A percentile compares a stretch with the other conserved stretches of the same genome.
phyloP scores from a whole-genome alignment of 2,797 vertebrate species.

The Sebastes variabilis region DNA sequence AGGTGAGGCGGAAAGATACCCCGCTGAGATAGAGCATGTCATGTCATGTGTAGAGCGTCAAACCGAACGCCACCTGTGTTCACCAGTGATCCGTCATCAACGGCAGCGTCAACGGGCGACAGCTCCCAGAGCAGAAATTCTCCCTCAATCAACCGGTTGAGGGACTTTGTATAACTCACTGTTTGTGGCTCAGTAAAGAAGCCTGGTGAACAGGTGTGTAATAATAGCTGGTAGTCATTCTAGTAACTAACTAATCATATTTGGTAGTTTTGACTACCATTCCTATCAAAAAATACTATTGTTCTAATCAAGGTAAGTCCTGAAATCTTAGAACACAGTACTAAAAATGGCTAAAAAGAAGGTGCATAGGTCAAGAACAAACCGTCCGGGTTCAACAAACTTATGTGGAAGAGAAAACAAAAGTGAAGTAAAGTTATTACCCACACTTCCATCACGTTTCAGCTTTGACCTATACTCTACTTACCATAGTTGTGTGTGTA shows the following conservation, averaged over 20 bases:
- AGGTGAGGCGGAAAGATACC: constrained; percentile 6
- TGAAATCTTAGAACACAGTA: too few species aligned
- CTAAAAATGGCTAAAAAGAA: too few species aligned
- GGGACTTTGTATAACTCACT: neutral
- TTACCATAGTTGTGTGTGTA: neutral
- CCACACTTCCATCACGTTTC: neutral
- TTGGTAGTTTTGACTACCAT: too few species aligned
- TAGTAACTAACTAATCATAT: too few species aligned
- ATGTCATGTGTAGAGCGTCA: constrained; percentile 2
- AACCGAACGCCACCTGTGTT: neutral
- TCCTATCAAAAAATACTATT: too few species aligned
- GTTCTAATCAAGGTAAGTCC: too few species aligned
- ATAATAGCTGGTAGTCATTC: neutral
- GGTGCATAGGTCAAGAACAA: neutral
- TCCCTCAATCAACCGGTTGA: constrained; percentile 16
- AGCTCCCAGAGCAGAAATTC: constrained; percentile 15
- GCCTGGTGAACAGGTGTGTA: neutral
- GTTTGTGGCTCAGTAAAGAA: neutral
- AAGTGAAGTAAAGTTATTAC: neutral
- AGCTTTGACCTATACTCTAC: neutral
- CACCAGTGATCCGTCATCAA: neutral
- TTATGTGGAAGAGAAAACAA: neutral
- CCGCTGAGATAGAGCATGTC: constrained; percentile 8
- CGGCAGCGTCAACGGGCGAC: neutral
- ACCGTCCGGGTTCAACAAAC: neutral